Base-by-base conservation (phyloP, 1,140 invertebrate species). In the Drosophila trapezifrons region DNA sequence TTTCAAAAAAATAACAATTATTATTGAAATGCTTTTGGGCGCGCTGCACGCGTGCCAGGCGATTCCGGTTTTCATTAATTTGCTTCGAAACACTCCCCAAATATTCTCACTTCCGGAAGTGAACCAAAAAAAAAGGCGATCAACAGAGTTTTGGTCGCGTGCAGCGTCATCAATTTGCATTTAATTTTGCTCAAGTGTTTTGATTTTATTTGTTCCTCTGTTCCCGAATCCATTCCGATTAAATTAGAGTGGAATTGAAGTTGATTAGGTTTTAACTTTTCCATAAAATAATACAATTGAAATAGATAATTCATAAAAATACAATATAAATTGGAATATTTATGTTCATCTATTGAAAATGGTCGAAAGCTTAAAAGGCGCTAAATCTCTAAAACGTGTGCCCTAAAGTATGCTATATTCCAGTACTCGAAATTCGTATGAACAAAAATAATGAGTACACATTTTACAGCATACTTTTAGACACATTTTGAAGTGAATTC, bases 1-100 rank as follows among this genome's bases (percentile, higher is more conserved):
- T 47, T 74, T 47, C 66, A 52, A 65, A 80, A 78, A 81, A 83
- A 66, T 63, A 83, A 82, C 80, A 76, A 60, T 70, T 46, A 49
- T 73, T 73, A 40, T 58, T 58, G 43, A 40, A 49, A 54, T 43
- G 40, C 52, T 42, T 49, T 65, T 27, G 20, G 15, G 43, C 6
- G 18, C 32, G 35, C 52, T 35, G 54, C 62, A 55, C 71, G 71
- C 59, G 52, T 65, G 46, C 29, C 42, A 25, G 1, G 6, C 8
- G 32, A 29, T 56, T 64, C 58, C 29, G 38, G 51, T 55, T 73
- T 49, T 29, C 2, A 37, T 10, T 37, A 1, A 22, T 37, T 54
- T 37, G 18, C n/a, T 18, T 27, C 5, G n/a, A 5, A 18, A 18
- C 15, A 43, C 15, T 32, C 6, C 17, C 51, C 1, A 15, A 40